phyloP scores from a whole-genome alignment of 1,140 invertebrate species.

The Camponotus vicinus region DNA sequence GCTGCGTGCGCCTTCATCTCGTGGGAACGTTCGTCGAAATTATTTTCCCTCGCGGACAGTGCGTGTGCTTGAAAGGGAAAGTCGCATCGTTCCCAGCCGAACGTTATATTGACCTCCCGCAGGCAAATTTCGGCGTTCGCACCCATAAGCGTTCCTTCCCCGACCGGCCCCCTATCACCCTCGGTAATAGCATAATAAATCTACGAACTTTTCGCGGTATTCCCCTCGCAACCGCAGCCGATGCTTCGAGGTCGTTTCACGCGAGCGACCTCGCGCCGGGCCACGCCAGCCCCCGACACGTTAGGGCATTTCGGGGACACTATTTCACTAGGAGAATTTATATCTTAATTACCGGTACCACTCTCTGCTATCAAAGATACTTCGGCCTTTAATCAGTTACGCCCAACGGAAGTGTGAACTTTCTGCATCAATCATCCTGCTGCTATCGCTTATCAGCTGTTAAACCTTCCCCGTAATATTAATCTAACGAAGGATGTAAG shows the following conservation, averaged over 20 bases:
- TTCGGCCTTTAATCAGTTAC: slow-evolving; percentile 41
- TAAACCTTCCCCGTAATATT: not conserved
- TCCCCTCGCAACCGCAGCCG: slow-evolving; percentile 34
- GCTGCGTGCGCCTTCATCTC: slow-evolving; percentile 10
- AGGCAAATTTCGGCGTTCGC: slow-evolving; percentile 73
- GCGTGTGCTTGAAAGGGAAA: slow-evolving; percentile 28
- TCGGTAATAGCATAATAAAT: slow-evolving; percentile 81
- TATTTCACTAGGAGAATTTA: slow-evolving; percentile 56
- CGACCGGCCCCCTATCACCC: slow-evolving; percentile 68
- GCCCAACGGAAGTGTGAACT: slow-evolving; percentile 32
- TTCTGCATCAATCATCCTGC: slow-evolving; percentile 40
- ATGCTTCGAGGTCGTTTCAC: slow-evolving; percentile 56
- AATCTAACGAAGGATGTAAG: not conserved
- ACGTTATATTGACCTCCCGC: slow-evolving; percentile 71
- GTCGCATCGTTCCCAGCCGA: slow-evolving; percentile 2
- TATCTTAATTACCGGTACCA: slow-evolving; percentile 42
- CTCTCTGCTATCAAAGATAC: slow-evolving; percentile 25
- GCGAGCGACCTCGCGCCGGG: slow-evolving; percentile 25
- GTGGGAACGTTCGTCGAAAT: slow-evolving; percentile 57
- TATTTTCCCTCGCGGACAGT: slow-evolving; percentile 54
- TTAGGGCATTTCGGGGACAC: slow-evolving; percentile 37
- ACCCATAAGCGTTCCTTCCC: slow-evolving; percentile 65
- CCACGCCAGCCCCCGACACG: not conserved
- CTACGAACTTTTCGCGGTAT: slow-evolving; percentile 70
- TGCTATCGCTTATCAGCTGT: not conserved